A percentile compares a stretch with the other conserved stretches of the same genome.
These are phyloP conservation scores for Psammodynastes pulverulentus DNA, from an alignment of 2,113 vertebrate genomes.

Conservation along the genomic window DNA sequence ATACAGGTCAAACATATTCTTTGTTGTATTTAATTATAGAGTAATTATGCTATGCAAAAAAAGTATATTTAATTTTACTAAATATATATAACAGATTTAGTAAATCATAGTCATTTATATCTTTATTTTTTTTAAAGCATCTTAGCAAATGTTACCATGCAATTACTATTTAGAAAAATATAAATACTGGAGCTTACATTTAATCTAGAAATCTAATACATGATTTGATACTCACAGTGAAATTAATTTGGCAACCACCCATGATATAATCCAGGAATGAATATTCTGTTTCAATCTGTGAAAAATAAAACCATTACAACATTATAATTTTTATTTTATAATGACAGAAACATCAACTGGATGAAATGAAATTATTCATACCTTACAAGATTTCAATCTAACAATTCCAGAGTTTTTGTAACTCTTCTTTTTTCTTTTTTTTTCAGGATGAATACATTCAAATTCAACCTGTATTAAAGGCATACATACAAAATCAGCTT, in stretches of 20 bases:
- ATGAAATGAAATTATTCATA: conserved; percentile 45
- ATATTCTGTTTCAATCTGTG: conserved; percentile 76
- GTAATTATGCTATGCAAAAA: neutral
- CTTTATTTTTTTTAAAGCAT: neutral
- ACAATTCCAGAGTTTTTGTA: conserved; percentile 91
- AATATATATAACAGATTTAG: neutral
- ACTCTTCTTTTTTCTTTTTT: conserved; percentile 91
- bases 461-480: conserved; percentile 76
- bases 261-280: conserved; percentile 83
- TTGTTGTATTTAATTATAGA: neutral
- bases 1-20: neutral
- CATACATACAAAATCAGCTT: neutral
- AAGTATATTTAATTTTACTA: neutral
- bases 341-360: neutral
- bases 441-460: conserved; percentile 88
- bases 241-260: conserved; percentile 85
- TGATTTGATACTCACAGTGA: conserved; percentile 72
- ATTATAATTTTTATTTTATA: neutral
- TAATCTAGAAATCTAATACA: neutral
- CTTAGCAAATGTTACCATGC: neutral
- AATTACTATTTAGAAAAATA: neutral
- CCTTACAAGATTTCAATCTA: conserved; percentile 82
- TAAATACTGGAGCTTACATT: neutral
- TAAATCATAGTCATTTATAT: neutral
- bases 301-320: neutral